Evolutionary conservation across 2,888 invertebrate genomes (phyloP).

Genomic region (Scaptomyza flava): DNA sequence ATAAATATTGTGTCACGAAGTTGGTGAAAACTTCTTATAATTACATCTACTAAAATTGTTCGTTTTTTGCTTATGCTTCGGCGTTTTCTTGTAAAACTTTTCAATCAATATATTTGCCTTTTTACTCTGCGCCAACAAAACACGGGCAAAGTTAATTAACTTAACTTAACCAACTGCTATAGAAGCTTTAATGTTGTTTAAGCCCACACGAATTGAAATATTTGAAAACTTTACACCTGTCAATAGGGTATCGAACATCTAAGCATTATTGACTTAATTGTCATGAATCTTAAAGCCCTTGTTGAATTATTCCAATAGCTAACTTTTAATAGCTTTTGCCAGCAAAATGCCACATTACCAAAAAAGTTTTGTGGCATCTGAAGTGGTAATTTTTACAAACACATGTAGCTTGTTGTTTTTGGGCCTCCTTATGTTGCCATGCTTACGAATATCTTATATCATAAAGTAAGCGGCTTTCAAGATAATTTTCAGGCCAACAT

Average conservation of each 20-base stretch:
- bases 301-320: not conserved
- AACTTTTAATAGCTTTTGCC: not conserved
- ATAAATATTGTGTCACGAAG: not conserved
- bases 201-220: not conserved
- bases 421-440: not conserved
- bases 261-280: not conserved
- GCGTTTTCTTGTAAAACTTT: not conserved
- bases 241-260: not conserved
- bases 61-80: not conserved
- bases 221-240: not conserved
- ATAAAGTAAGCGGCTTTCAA: conserved; percentile 53
- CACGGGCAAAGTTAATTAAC: not conserved
- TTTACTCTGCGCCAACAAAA: no score
- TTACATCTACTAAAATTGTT: not conserved
- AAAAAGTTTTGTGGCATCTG: not conserved
- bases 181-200: not conserved
- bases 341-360: not conserved
- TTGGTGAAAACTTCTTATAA: not conserved
- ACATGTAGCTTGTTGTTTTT: conserved; percentile 1
- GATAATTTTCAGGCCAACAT: conserved; percentile 25
- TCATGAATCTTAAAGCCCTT: not conserved
- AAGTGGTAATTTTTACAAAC: conserved; percentile 7
- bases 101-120: not conserved
- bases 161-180: not conserved
- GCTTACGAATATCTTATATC: conserved; percentile 39